These are phyloP conservation scores for Plutella xylostella DNA, from an alignment of 2,888 invertebrate species.

Conservation along the genomic window DNA sequence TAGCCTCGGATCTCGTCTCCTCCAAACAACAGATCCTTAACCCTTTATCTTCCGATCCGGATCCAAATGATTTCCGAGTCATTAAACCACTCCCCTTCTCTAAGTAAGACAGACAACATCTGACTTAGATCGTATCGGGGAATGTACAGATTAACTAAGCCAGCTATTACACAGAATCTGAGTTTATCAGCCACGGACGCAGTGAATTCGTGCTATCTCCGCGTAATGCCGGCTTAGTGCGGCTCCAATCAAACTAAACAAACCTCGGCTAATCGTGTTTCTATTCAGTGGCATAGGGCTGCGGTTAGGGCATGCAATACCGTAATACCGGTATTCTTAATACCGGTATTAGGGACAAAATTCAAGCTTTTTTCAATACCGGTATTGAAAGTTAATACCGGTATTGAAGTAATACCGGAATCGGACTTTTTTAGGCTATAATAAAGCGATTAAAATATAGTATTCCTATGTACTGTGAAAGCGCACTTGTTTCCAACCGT, in stretches of 20 bases:
- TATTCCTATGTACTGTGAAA: too few species aligned
- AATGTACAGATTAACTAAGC: constrained; percentile 41
- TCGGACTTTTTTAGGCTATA: too few species aligned
- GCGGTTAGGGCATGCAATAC: too few species aligned
- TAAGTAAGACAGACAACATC: constrained; percentile 69
- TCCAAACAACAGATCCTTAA: constrained; percentile 49
- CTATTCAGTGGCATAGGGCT: too few species aligned
- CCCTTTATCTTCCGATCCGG: constrained; percentile 64
- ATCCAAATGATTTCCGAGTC: constrained; percentile 68
- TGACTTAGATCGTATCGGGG: constrained; percentile 63
- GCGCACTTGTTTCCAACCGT: too few species aligned
- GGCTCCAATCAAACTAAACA: constrained; percentile 67
- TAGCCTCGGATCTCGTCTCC: background rate
- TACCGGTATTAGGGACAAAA: too few species aligned
- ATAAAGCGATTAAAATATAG: too few species aligned
- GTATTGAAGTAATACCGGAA: too few species aligned
- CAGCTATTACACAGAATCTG: constrained; percentile 48
- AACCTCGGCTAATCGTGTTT: constrained; percentile 53
- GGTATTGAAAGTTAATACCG: too few species aligned
- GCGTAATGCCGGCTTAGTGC: constrained; percentile 56
- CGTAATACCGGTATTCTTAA: too few species aligned
- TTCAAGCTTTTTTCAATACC: too few species aligned
- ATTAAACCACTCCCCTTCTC: constrained; percentile 60
- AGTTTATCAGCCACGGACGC: constrained; percentile 42
- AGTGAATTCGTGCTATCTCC: constrained; percentile 60